These are phyloP conservation scores for Leucoma salicis DNA, from an alignment of 2,888 invertebrate species.

Conservation along the genomic window DNA sequence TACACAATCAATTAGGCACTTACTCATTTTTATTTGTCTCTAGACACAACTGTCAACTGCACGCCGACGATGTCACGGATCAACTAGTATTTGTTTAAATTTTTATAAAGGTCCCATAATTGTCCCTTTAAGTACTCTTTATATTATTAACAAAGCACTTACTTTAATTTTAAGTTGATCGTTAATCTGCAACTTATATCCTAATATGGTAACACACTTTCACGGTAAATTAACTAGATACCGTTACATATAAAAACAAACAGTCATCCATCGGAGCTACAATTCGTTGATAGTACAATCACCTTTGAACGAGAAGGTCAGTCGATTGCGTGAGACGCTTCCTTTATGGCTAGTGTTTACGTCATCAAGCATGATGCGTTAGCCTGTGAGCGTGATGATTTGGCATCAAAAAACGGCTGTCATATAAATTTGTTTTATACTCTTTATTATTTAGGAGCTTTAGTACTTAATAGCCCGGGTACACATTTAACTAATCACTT, in stretches of 20 bases:
- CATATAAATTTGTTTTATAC: background rate
- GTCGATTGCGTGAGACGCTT: constrained; percentile 3
- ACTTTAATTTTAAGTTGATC: too few relatives aligned
- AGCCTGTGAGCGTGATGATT: background rate
- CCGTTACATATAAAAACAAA: constrained; percentile 9
- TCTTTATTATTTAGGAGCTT: too few relatives aligned
- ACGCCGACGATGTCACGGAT: too few relatives aligned
- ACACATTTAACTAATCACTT: too few relatives aligned
- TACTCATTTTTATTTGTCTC: too few relatives aligned
- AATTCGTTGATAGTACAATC: constrained; percentile 11
- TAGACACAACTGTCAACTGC: too few relatives aligned
- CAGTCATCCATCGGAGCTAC: constrained; percentile 3
- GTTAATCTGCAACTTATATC: background rate
- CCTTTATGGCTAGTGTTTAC: background rate
- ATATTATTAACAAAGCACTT: too few relatives aligned
- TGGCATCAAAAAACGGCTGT: background rate
- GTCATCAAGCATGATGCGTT: background rate
- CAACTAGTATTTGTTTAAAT: too few relatives aligned
- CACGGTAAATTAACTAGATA: background rate
- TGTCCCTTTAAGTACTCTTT: too few relatives aligned
- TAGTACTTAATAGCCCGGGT: too few relatives aligned
- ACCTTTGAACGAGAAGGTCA: constrained; percentile 10
- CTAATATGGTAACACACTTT: background rate
- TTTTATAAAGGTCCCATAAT: too few relatives aligned
- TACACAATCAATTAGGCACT: too few relatives aligned